Evolutionary conservation across 2,797 vertebrate genomes (phyloP).

Genomic region (Pipistrellus pygmaeus): DNA sequence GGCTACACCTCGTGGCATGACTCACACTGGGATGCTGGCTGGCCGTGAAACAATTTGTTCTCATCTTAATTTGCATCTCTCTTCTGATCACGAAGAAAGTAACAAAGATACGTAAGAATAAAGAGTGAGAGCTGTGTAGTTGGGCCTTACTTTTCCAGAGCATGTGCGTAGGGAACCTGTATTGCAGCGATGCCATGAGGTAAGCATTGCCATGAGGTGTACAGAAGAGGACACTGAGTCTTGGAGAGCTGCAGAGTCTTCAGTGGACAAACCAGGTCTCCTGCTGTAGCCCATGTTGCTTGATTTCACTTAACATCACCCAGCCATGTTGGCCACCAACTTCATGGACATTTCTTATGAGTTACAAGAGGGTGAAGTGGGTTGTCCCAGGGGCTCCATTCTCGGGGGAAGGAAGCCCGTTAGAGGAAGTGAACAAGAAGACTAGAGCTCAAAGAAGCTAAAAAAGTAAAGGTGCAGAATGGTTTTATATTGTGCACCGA

Average conservation of each 20-base stretch:
- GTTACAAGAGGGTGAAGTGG: background rate
- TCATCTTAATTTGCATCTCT: conserved; percentile 67
- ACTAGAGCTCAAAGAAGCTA: background rate
- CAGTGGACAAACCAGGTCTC: background rate
- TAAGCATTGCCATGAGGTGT: background rate
- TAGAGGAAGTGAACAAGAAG: background rate
- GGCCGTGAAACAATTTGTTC: conserved; percentile 27
- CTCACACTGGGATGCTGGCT: conserved; percentile 71
- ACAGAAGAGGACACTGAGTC: background rate
- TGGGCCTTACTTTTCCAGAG: background rate
- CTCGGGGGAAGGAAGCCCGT: background rate
- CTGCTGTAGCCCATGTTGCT: background rate
- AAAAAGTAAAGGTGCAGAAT: background rate
- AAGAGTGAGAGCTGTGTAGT: background rate
- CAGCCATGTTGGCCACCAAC: background rate
- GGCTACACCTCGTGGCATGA: background rate
- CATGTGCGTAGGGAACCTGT: background rate
- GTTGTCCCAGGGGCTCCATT: background rate
- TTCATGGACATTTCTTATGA: background rate
- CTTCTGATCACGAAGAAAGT: conserved; percentile 69
- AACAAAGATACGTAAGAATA: background rate
- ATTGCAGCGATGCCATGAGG: background rate
- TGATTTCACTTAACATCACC: background rate
- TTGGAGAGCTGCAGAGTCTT: background rate
- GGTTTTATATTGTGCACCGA: background rate